Evolutionary conservation across 2,888 invertebrate species (phyloP), one percentile per base, ranked within the genome.

Genomic region (Tetragnatha montana): DNA sequence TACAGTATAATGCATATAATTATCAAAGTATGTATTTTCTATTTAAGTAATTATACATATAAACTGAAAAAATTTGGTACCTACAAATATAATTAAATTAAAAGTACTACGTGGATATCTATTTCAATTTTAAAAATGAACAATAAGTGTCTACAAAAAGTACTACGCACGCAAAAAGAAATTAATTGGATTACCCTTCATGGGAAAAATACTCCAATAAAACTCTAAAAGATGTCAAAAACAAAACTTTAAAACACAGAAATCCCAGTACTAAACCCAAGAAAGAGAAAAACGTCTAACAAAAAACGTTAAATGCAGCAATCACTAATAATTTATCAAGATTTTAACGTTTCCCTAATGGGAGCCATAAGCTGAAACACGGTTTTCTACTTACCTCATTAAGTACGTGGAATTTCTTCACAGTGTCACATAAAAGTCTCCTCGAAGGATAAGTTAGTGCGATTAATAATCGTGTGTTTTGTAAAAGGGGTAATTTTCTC

Each of bases 301-400:
- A 1, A 22, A 21, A 35, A 47, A 60, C 70, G 70, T 70, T 81
- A 81, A 81, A 49, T 49, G 73, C 22, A 21, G 60, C 82, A 82
- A 82, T 82, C 82, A 60, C 82, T 47, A 71, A 82, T 82, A 51
- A 82, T 82, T 82, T 82, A 82, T 82, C 83, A 83, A 71, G 69
- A 69, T 76, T 75, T 83, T 74, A 82, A 73, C 74, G 74, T 82
- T 82, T 8, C 35, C n/a, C 69, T 83, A 83, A 83, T 76, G 75
- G 69, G 51, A 22, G 49, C 51, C 10, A 70, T n/a, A 70, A 49
- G 70, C 49, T 70, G 78, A 51, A 85, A 85, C 85, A 85, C 49
- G 85, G 49, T 85, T 85, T 70, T 78, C 85, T 71, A 85, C 85
- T 85, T 78, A 70, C 22, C 78, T 85, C 78, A 78, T 85, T 85